Conservation (phyloP, 2,113 vertebrate species). For the Copsychus sechellarum region DNA sequence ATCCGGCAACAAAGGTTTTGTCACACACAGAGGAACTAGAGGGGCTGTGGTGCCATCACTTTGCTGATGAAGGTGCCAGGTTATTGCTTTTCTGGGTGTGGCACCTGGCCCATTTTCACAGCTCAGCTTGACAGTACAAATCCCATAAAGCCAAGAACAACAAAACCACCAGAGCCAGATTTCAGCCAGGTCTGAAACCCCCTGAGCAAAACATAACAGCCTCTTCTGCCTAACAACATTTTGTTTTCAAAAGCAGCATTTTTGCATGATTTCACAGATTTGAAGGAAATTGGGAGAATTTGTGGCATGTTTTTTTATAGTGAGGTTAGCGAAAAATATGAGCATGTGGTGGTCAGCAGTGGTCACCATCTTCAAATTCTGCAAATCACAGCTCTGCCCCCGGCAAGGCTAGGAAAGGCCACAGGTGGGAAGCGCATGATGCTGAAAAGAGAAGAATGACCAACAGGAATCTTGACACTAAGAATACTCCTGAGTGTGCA, state of each 20-base stretch:
- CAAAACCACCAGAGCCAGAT: neutral
- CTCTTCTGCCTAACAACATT: neutral
- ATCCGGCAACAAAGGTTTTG: neutral
- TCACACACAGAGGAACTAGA: fast-evolving
- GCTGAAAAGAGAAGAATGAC: neutral
- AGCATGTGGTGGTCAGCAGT: neutral
- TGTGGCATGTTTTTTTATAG: neutral
- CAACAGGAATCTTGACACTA: neutral
- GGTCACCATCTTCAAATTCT: neutral
- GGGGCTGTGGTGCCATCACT: neutral
- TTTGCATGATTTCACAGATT: neutral
- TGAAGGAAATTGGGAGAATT: neutral
- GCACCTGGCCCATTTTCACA: neutral
- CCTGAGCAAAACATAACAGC: neutral
- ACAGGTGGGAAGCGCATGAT: fast-evolving
- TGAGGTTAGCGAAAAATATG: neutral
- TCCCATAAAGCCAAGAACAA: neutral
- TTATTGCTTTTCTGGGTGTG: neutral
- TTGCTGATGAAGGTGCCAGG: neutral
- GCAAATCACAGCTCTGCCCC: neutral
- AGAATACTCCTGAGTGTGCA: fast-evolving
- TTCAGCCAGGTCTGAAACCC: neutral
- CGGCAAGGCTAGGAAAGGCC: neutral
- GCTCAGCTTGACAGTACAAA: neutral
- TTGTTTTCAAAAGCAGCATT: neutral